Evolutionary conservation across 2,888 invertebrate genomes (phyloP).

Genomic region (Drosophila setosimentum): DNA sequence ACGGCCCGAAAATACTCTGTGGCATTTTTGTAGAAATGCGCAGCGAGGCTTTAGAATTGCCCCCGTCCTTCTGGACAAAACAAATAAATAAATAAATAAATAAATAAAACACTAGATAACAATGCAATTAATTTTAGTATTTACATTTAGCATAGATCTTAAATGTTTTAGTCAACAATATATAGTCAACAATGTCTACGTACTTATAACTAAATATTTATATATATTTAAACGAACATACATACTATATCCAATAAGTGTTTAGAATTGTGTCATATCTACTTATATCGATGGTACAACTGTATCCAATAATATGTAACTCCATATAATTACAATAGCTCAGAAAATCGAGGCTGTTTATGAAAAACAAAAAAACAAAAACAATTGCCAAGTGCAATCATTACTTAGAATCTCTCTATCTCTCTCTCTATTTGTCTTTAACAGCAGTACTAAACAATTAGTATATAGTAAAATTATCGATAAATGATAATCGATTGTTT

Average conservation of each 20-base stretch:
- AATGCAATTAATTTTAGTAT: slow-evolving; percentile 42
- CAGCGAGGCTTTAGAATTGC: slow-evolving; percentile 50
- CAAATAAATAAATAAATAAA: neutral
- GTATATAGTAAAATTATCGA: slow-evolving; percentile 56
- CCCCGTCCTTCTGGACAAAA: slow-evolving; percentile 5
- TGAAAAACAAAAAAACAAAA: slow-evolving; percentile 20
- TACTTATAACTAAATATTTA: slow-evolving; percentile 40
- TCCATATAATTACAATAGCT: slow-evolving; percentile 43
- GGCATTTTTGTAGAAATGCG: slow-evolving; percentile 61
- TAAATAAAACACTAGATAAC: slow-evolving; percentile 18
- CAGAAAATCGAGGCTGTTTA: slow-evolving; percentile 56
- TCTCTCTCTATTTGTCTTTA: slow-evolving; percentile 23
- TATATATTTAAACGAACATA: slow-evolving; percentile 30
- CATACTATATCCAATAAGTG: slow-evolving; percentile 52
- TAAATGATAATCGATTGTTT: slow-evolving; percentile 36
- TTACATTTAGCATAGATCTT: slow-evolving; percentile 62
- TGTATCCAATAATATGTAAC: slow-evolving; percentile 50
- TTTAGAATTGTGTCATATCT: slow-evolving; percentile 69
- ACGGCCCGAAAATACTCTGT: slow-evolving; percentile 30
- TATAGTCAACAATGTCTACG: slow-evolving; percentile 64
- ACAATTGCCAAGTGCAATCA: slow-evolving; percentile 23
- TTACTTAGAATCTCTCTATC: slow-evolving; percentile 37
- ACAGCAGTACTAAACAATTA: slow-evolving; percentile 34
- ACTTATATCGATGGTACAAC: slow-evolving; percentile 62
- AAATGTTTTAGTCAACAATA: slow-evolving; percentile 66